Conservation (phyloP, 2,888 invertebrate species). For the Nipponacmea schrenckii region DNA sequence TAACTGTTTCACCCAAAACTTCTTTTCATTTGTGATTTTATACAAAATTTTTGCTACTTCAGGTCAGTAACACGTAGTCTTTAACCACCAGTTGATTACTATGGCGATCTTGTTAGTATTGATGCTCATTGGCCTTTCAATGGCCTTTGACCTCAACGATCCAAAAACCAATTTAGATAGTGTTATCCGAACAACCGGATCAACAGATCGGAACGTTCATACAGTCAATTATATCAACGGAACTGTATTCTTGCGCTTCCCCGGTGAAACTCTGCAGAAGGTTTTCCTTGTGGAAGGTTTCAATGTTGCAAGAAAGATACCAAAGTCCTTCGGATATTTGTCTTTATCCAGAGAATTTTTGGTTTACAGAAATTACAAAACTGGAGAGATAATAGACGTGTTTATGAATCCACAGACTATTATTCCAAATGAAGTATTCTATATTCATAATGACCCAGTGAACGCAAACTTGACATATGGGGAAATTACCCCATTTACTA, state of each 20-base stretch:
- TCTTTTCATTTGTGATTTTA: too few relatives aligned
- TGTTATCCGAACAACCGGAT: constrained; percentile 30
- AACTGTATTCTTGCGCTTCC: constrained; percentile 31
- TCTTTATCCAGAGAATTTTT: constrained; percentile 39
- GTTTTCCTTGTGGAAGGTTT: constrained; percentile 43
- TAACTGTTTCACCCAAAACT: too few relatives aligned
- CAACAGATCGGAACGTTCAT: constrained; percentile 23
- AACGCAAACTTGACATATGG: constrained; percentile 26
- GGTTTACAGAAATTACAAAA: constrained; percentile 37
- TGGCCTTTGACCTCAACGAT: constrained; percentile 26
- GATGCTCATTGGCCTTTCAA: background rate
- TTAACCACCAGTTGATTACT: too few relatives aligned
- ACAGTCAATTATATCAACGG: constrained; percentile 37
- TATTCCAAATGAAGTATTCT: constrained; percentile 38
- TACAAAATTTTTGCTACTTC: too few relatives aligned
- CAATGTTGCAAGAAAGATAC: constrained; percentile 36
- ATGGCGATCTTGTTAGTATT: background rate
- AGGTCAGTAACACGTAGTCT: too few relatives aligned
- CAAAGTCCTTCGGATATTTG: constrained; percentile 32
- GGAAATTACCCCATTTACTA: constrained; percentile 17
- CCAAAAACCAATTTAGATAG: constrained; percentile 34
- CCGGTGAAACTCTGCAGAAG: constrained; percentile 23
- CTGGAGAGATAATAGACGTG: constrained; percentile 32
- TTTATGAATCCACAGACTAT: constrained; percentile 34
- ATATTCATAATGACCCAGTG: constrained; percentile 40